These are phyloP conservation scores for Dasyornis broadbenti DNA, from an alignment of 2,113 vertebrate species.

Conservation along the genomic window DNA sequence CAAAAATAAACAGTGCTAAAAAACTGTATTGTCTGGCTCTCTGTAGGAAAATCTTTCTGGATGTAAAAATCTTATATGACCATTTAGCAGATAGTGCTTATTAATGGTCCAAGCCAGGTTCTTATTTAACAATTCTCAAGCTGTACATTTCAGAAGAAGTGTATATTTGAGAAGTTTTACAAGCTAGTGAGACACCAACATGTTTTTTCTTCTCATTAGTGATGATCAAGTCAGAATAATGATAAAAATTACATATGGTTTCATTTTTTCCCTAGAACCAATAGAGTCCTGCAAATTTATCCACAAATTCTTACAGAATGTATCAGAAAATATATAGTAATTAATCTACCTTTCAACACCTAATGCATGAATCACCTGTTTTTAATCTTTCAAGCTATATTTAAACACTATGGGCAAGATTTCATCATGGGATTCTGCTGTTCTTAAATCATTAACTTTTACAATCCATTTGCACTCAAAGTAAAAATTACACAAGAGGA, in stretches of 20 bases:
- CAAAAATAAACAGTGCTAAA: constrained; percentile 68
- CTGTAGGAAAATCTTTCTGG: constrained; percentile 6
- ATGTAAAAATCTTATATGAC: neutral
- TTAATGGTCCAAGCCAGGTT: neutral
- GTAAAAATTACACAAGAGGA: neutral
- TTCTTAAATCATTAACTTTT: constrained; percentile 33
- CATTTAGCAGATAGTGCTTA: neutral
- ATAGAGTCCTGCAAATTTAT: neutral
- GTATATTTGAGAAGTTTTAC: neutral
- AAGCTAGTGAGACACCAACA: neutral
- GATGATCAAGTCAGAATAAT: neutral
- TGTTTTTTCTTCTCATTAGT: neutral
- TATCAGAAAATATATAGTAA: neutral
- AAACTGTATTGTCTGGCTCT: neutral
- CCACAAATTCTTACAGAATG: neutral
- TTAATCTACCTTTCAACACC: neutral
- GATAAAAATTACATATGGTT: neutral
- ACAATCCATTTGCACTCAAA: neutral
- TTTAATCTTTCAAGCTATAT: neutral
- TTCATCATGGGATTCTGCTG: neutral
- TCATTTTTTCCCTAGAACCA: neutral
- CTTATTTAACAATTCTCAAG: neutral
- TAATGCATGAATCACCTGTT: neutral
- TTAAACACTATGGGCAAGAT: neutral
- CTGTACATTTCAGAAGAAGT: neutral